Conservation (phyloP, 2,797 vertebrate species). For the Hippopotamyrus pictus region DNA sequence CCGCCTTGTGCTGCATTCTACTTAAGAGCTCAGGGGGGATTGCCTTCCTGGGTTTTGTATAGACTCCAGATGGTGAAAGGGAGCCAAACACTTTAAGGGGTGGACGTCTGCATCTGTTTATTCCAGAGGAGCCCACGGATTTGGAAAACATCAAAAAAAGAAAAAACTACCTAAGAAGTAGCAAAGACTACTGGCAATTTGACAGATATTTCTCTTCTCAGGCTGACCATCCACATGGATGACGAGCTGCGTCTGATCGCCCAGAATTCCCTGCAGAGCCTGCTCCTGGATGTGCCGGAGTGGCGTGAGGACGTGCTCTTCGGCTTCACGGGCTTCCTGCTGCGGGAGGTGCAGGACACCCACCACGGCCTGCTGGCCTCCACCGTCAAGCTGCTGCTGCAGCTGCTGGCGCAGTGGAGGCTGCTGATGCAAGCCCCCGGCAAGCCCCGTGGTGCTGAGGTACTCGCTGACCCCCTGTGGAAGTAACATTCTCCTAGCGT, state of each 20-base stretch:
- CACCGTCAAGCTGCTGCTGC: conserved; percentile 89
- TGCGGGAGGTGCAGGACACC: conserved; percentile 90
- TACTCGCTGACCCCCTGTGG: conserved; percentile 25
- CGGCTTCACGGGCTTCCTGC: conserved; percentile 91
- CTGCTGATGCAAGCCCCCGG: conserved; percentile 78
- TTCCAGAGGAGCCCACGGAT: neutral
- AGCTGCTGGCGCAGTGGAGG: conserved; percentile 94
- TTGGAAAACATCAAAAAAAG: neutral
- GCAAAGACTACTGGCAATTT: neutral
- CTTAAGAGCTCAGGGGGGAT: neutral
- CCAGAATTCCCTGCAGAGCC: conserved; percentile 93
- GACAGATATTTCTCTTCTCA: conserved; percentile 37
- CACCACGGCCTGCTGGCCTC: conserved; percentile 90
- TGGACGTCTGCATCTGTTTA: neutral
- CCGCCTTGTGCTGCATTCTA: neutral
- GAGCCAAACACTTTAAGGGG: neutral
- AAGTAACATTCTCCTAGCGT: neutral
- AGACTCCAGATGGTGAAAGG: neutral
- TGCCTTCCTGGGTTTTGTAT: neutral
- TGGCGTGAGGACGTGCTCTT: conserved; percentile 97
- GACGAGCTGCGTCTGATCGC: conserved; percentile 95
- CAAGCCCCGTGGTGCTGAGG: conserved; percentile 62
- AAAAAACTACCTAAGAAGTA: neutral
- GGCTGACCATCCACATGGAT: conserved; percentile 97
- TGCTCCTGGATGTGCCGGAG: conserved; percentile 91